Evolutionary conservation across 2,797 vertebrate species (phyloP), one percentile per base, ranked within the genome.

Genomic region (Rhabdomys pumilio): DNA sequence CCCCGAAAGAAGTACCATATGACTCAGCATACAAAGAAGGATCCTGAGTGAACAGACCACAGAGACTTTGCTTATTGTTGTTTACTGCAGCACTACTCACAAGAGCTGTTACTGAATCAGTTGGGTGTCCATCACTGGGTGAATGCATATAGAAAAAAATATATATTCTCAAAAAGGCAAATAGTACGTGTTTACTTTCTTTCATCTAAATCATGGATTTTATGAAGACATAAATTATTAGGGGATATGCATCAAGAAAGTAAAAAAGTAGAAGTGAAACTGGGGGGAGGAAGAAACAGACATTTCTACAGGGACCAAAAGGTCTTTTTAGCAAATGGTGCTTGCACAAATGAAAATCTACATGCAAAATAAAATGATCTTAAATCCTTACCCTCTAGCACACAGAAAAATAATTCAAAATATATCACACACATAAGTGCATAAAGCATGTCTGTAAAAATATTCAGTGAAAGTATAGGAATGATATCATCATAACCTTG

Each of bases 391-490:
- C 2, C 11, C 41, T 81, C 41, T 59, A 69, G 44, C 20, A 53
- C 61, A 77, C 59, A 83, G 11, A 67, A 87, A 95, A 5, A 81
- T 59, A 88, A 93, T 63, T 88, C 13, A 86, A 87, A 82, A 73
- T 41, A 65, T 41, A 65, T 80, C 57, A 81, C 29, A 75, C 13
- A 57, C 12, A 26, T 73, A 85, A 9, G 5, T 50, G 1, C 34
- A 41, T 22, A 80, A 75, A 12, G 12, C 22, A 81, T 73, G 77
- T 9, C 86, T 91, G 26, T 41, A 34, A 85, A 85, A 85, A 26
- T 50, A 85, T 85, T 67, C n/a, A 34, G 47, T 29, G 29, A 83
- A 63, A 41, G 20, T 3, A 76, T 67, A 88, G 31, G 22, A 76
- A 26, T 83, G 47, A 26, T 44, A 50, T 47, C 13, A 89, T 83